Evolutionary conservation across 2,888 invertebrate genomes (phyloP).

Genomic region (Allolobophora icterica): DNA sequence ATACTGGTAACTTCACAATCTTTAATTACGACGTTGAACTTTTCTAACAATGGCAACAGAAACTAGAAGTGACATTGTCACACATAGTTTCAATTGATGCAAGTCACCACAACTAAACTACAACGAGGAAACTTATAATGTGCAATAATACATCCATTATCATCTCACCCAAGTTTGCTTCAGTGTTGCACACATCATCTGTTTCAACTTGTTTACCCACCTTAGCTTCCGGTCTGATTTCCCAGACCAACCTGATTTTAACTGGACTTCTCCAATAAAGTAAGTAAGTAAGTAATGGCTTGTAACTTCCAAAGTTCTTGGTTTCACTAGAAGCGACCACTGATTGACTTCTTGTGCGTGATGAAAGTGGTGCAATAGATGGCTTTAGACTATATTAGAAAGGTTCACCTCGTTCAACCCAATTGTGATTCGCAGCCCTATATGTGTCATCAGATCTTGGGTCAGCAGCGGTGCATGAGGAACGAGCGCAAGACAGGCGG

Average conservation of each 20-base stretch:
- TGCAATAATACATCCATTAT: no score
- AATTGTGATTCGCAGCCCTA: slow-evolving; percentile 58
- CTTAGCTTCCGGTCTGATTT: not conserved
- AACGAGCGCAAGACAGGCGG: slow-evolving; percentile 78
- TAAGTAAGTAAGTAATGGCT: no score
- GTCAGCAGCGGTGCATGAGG: slow-evolving; percentile 77
- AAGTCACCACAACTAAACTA: not conserved
- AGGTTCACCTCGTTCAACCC: not conserved
- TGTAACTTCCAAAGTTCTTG: no score
- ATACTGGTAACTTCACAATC: slow-evolving; percentile 5
- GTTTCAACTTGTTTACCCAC: not conserved
- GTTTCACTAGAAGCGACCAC: not conserved
- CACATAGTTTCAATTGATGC: not conserved
- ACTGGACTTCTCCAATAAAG: not conserved
- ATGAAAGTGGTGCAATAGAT: not conserved
- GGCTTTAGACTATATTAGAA: not conserved
- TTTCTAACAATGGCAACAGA: not conserved
- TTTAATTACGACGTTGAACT: not conserved
- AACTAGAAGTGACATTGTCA: not conserved
- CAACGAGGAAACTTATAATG: not conserved
- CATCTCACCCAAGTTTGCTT: not conserved
- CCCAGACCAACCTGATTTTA: not conserved
- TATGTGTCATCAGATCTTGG: slow-evolving; percentile 74
- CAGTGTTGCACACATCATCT: not conserved
- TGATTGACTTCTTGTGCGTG: not conserved